A percentile compares a stretch with the other conserved stretches of the same genome.
Conservation (phyloP, 2,888 invertebrate genomes). For the Elmis aenea region DNA sequence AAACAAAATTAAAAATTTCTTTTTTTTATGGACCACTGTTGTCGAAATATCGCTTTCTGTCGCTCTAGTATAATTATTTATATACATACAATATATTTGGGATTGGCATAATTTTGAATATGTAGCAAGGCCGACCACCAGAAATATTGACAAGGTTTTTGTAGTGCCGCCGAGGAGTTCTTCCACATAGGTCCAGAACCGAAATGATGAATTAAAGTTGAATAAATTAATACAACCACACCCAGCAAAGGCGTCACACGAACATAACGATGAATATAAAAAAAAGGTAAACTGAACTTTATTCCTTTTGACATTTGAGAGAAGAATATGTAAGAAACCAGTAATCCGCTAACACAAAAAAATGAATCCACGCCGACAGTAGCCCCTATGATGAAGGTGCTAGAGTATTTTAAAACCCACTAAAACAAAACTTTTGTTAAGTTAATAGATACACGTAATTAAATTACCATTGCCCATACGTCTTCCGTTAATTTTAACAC, state of each 20-base stretch:
- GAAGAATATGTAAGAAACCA: slow-evolving; percentile 43
- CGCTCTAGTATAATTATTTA: slow-evolving; percentile 10
- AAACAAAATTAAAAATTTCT: too few relatives aligned
- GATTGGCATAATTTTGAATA: slow-evolving; percentile 43
- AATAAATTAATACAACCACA: slow-evolving; percentile 44
- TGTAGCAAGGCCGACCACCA: slow-evolving; percentile 47
- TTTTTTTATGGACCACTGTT: too few relatives aligned
- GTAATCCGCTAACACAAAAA: slow-evolving; percentile 45
- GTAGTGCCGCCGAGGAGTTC: slow-evolving; percentile 16
- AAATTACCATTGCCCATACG: too few relatives aligned
- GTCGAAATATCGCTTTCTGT: slow-evolving; percentile 2
- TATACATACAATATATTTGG: slow-evolving; percentile 31
- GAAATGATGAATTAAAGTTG: slow-evolving; percentile 45
- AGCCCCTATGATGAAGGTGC: slow-evolving; percentile 43
- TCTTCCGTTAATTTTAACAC: too few relatives aligned
- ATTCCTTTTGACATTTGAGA: slow-evolving; percentile 36
- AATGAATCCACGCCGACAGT: slow-evolving; percentile 49
- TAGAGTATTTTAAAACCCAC: slow-evolving; percentile 41
- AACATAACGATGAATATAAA: slow-evolving; percentile 46
- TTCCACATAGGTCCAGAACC: slow-evolving; percentile 51
- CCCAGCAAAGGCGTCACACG: slow-evolving; percentile 49
- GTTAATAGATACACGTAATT: too few relatives aligned
- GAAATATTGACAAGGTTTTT: slow-evolving; percentile 37
- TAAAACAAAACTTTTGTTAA: too few relatives aligned
- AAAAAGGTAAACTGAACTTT: slow-evolving; percentile 40